Percentiles rank a stretch among this genome's conserved stretches.
These are phyloP conservation scores for Zonitis immaculata DNA, from an alignment of 2,888 invertebrate species.

Conservation along the genomic window DNA sequence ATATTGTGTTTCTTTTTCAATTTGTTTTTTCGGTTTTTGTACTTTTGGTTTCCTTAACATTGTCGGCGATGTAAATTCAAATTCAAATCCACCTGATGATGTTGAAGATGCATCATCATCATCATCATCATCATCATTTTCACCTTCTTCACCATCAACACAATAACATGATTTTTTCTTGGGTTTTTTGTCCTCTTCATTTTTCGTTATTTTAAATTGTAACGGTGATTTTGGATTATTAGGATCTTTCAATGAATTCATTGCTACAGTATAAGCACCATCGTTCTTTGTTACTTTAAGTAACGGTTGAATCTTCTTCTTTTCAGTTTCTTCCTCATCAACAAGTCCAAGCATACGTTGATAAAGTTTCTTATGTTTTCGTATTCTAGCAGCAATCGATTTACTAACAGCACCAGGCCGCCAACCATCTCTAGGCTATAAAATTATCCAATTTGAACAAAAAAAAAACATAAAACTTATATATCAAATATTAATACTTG, in stretches of 20 bases:
- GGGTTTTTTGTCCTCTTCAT: too few species aligned
- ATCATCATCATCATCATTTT: conserved; percentile 50
- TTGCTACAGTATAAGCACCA: conserved; percentile 61
- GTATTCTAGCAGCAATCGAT: conserved; percentile 43
- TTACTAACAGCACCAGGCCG: conserved; percentile 55
- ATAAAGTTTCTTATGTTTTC: conserved; percentile 35
- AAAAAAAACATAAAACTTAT: too few species aligned
- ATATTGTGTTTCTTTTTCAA: conserved; percentile 10
- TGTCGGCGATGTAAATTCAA: conserved; percentile 68
- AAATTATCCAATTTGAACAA: too few species aligned
- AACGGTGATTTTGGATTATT: conserved; percentile 63
- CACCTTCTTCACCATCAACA: conserved; percentile 50
- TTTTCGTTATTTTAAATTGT: conserved; percentile 62
- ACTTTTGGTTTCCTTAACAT: background rate
- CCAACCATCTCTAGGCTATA: conserved; percentile 54
- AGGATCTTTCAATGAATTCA: conserved; percentile 63
- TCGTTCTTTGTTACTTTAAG: conserved; percentile 64
- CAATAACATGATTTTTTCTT: conserved; percentile 22
- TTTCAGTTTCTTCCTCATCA: too few species aligned
- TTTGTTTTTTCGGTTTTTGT: background rate
- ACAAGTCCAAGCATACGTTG: too few species aligned
- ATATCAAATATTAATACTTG: too few species aligned
- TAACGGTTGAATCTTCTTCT: too few species aligned
- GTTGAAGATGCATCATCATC: conserved; percentile 35
- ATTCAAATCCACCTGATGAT: conserved; percentile 63